These are phyloP conservation scores for Ceratoteleas bidentatus DNA, from an alignment of 1,140 invertebrate species.

Conservation along the genomic window DNA sequence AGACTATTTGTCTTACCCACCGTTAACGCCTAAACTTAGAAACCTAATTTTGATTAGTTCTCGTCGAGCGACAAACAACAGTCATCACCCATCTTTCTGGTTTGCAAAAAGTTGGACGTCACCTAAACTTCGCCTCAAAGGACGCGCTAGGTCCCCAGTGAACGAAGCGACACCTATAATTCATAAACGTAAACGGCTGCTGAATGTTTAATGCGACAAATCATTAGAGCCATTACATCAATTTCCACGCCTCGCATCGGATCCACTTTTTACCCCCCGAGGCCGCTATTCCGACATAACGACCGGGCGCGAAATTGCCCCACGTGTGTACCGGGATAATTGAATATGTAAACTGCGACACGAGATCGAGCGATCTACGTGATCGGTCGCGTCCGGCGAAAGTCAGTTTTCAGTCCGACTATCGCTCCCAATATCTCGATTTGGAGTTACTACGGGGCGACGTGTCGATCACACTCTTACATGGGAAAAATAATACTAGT, in stretches of 20 bases:
- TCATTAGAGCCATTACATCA: too few species aligned
- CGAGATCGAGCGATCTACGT: slow-evolving; percentile 17
- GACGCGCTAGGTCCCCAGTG: too few species aligned
- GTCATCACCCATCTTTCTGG: slow-evolving; percentile 25
- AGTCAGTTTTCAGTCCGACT: not conserved
- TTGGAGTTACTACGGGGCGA: too few species aligned
- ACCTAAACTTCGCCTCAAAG: too few species aligned
- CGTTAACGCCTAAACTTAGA: slow-evolving; percentile 53
- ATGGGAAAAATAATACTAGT: too few species aligned
- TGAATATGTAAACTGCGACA: slow-evolving; percentile 26
- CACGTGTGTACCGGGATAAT: slow-evolving; percentile 16
- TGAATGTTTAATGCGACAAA: slow-evolving; percentile 17
- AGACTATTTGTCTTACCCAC: slow-evolving; percentile 38
- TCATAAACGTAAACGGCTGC: not conserved
- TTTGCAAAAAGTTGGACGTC: slow-evolving; percentile 37
- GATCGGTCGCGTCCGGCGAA: slow-evolving; percentile 2
- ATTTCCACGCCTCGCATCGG: not conserved
- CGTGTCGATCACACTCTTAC: too few species aligned
- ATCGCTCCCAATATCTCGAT: not conserved
- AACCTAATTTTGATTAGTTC: slow-evolving; percentile 70
- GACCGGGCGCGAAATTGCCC: not conserved
- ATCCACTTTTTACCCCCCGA: not conserved
- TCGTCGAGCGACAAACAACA: slow-evolving; percentile 25
- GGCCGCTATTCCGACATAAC: too few species aligned
- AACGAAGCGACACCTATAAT: too few species aligned